phyloP scores from a whole-genome alignment of 2,888 invertebrate species.

The Macrosoma leucophasiata region DNA sequence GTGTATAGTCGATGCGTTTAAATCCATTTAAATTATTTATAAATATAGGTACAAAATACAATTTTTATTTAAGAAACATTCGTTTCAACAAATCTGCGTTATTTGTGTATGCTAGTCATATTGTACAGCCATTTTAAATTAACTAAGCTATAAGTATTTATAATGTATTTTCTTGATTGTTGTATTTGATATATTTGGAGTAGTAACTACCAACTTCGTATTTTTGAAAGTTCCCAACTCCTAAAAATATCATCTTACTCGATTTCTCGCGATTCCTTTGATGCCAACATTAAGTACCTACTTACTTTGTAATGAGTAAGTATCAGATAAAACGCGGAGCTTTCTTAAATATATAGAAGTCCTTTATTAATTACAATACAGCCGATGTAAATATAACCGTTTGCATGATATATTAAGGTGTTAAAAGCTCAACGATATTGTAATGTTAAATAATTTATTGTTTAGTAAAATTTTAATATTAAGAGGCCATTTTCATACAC shows the following conservation, averaged over 20 bases:
- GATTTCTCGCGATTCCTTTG: conserved; percentile 17
- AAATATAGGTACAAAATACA: conserved; percentile 56
- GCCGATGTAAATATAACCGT: conserved; percentile 56
- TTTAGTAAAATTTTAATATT: conserved; percentile 46
- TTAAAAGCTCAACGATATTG: conserved; percentile 67
- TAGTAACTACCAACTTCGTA: conserved; percentile 22
- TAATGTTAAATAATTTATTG: conserved; percentile 49
- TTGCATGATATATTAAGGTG: conserved; percentile 64
- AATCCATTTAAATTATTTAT: conserved; percentile 7
- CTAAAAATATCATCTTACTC: conserved; percentile 7
- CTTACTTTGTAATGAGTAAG: conserved; percentile 17
- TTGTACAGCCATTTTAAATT: conserved; percentile 64
- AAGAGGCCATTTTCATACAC: conserved; percentile 42
- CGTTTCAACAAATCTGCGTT: conserved; percentile 46
- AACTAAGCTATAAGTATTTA: conserved; percentile 40
- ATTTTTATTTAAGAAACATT: conserved; percentile 48
- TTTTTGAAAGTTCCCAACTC: conserved; percentile 35
- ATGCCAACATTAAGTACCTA: conserved; percentile 18
- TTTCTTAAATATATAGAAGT: conserved; percentile 32
- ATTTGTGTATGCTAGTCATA: conserved; percentile 65
- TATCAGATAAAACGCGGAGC: conserved; percentile 27
- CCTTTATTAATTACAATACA: conserved; percentile 34
- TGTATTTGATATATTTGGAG: conserved; percentile 38
- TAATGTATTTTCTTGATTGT: conserved; percentile 54
- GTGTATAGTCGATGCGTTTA: too few relatives aligned